Evolutionary conservation across 2,797 vertebrate genomes (phyloP).

Genomic region (Xiphorhynchus erythropygius): DNA sequence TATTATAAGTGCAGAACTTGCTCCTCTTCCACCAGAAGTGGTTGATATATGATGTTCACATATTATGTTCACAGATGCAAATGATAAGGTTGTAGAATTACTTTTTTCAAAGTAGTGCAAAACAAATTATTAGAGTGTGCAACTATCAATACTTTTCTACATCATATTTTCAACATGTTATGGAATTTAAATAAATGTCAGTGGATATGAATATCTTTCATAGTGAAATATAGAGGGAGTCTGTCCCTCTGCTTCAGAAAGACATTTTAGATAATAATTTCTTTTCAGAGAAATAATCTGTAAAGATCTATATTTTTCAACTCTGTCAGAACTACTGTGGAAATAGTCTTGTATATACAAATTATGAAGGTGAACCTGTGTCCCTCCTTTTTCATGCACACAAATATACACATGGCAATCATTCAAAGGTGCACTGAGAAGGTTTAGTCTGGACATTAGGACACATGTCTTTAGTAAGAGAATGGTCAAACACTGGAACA

Average conservation of each 20-base stretch:
- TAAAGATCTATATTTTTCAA: not conserved
- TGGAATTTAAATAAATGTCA: not conserved
- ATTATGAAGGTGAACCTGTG: not conserved
- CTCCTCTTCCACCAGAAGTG: not conserved
- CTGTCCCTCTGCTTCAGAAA: not conserved
- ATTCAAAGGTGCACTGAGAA: not conserved
- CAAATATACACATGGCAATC: rapidly evolving
- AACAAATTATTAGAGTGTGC: not conserved
- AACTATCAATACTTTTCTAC: not conserved
- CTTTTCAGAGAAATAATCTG: not conserved
- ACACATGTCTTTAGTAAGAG: not conserved
- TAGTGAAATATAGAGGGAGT: not conserved
- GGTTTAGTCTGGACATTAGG: not conserved
- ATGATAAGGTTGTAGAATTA: not conserved
- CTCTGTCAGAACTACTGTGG: not conserved
- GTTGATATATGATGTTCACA: not conserved
- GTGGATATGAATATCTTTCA: not conserved
- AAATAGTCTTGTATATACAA: not conserved
- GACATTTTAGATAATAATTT: not conserved
- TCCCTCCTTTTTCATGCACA: not conserved
- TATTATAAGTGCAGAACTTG: not conserved
- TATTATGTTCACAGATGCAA: not conserved
- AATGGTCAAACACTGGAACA: not conserved
- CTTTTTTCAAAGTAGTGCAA: not conserved
- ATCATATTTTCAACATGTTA: not conserved